These are phyloP conservation scores for Margarornis squamiger DNA, from an alignment of 2,797 vertebrate genomes.

Conservation along the genomic window DNA sequence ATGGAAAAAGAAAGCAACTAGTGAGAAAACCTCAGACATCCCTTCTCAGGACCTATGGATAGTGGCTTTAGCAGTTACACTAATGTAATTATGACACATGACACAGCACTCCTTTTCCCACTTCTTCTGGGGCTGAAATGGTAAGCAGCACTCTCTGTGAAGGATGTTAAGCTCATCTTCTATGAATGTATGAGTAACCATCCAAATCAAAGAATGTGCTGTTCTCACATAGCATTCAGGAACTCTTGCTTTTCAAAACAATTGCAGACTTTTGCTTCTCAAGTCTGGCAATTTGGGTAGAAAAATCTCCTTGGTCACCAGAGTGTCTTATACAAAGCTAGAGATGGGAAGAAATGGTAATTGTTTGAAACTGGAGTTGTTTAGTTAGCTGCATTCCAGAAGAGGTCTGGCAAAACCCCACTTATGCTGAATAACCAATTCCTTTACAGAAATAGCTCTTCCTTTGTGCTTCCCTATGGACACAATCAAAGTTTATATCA, in stretches of 20 bases:
- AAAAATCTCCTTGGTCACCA: not conserved
- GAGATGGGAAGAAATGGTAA: not conserved
- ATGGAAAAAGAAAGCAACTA: not conserved
- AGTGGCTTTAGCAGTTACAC: not conserved
- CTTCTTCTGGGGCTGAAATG: not conserved
- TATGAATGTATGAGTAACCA: not conserved
- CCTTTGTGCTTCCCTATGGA: rapidly evolving
- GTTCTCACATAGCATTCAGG: not conserved
- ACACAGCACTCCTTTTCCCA: not conserved
- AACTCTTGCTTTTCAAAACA: not conserved
- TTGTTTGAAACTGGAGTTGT: not conserved
- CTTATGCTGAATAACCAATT: not conserved
- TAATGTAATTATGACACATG: not conserved
- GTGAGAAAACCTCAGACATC: not conserved
- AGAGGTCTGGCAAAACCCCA: not conserved
- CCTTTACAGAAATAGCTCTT: not conserved
- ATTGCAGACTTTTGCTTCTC: not conserved
- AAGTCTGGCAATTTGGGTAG: not conserved
- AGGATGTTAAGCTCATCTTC: not conserved
- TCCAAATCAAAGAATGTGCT: not conserved
- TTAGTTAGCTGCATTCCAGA: not conserved
- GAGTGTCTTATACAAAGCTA: not conserved
- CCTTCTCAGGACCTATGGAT: not conserved
- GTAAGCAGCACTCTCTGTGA: not conserved
- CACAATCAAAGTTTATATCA: not conserved